A percentile compares a stretch with the other conserved stretches of the same genome.
phyloP scores from a whole-genome alignment of 2,888 invertebrate species.

The Tolmerus cingulatus region DNA sequence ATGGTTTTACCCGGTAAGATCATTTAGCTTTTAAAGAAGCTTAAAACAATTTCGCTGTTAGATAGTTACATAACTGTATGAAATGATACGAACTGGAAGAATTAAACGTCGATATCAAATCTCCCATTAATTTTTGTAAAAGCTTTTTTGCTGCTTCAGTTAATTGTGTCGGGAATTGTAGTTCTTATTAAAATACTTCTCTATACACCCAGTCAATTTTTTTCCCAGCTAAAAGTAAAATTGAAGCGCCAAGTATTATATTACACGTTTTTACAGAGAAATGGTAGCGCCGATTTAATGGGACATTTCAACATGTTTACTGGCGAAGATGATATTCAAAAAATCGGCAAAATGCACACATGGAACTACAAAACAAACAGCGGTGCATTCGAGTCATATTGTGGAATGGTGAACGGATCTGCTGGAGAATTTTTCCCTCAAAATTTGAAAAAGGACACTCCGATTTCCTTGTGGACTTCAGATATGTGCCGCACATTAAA shows the following conservation, averaged over 20 bases:
- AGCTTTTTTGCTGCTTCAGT: neutral
- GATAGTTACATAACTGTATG: neutral
- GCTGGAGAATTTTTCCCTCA: conserved; percentile 84
- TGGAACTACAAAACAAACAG: conserved; percentile 77
- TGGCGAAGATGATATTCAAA: conserved; percentile 68
- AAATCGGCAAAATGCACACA: conserved; percentile 73
- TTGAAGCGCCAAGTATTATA: neutral
- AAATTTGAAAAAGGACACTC: conserved; percentile 67
- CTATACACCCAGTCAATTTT: neutral
- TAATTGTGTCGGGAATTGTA: neutral
- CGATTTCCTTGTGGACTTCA: conserved; percentile 74
- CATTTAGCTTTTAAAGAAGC: neutral
- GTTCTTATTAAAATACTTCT: neutral
- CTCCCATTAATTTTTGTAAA: too few relatives aligned
- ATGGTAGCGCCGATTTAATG: conserved; percentile 76
- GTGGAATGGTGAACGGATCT: conserved; percentile 74
- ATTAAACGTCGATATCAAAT: neutral
- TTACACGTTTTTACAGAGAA: conserved; percentile 69
- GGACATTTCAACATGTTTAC: conserved; percentile 81
- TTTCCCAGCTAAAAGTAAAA: neutral
- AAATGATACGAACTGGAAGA: neutral
- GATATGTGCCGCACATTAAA: conserved; percentile 78
- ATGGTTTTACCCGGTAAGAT: conserved; percentile 78
- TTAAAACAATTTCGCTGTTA: neutral
- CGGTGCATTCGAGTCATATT: conserved; percentile 65